phyloP scores from a whole-genome alignment of 2,113 vertebrate genomes.

The Cyprinodon brontotheroides region DNA sequence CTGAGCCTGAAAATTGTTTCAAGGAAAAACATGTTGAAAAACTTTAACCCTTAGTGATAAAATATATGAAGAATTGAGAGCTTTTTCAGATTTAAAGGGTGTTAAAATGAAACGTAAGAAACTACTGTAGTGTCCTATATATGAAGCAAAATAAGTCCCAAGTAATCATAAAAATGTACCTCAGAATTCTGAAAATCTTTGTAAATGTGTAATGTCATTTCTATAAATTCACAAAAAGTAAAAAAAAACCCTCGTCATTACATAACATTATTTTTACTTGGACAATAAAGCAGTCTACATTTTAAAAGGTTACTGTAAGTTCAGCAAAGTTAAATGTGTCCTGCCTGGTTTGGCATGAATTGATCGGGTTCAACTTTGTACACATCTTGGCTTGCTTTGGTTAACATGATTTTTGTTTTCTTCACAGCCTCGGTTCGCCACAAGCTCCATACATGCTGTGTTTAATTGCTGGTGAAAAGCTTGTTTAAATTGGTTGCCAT shows the following conservation, averaged over 20 bases:
- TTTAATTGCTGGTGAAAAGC: neutral
- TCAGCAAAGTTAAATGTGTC: neutral
- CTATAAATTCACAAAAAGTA: too few species aligned
- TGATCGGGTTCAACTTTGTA: neutral
- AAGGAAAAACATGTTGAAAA: constrained; percentile 15
- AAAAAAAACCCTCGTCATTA: neutral
- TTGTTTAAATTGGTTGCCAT: neutral
- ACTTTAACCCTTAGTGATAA: constrained; percentile 13
- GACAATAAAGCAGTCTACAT: neutral
- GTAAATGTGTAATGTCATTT: neutral
- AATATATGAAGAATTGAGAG: neutral
- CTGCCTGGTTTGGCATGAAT: neutral
- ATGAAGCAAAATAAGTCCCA: too few species aligned
- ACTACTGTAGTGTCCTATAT: neutral
- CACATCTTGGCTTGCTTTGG: neutral
- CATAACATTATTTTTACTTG: neutral
- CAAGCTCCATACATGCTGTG: neutral
- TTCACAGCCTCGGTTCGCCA: neutral
- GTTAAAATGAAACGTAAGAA: constrained; percentile 1
- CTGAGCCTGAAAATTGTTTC: constrained; percentile 11
- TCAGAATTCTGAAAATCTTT: too few species aligned
- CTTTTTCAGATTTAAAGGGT: neutral
- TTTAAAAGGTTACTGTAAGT: neutral
- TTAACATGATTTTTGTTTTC: neutral
- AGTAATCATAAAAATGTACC: neutral